A percentile compares a stretch with the other conserved stretches of the same genome.
Conservation (phyloP, 2,888 invertebrate genomes). For the Leptothorax acervorum region DNA sequence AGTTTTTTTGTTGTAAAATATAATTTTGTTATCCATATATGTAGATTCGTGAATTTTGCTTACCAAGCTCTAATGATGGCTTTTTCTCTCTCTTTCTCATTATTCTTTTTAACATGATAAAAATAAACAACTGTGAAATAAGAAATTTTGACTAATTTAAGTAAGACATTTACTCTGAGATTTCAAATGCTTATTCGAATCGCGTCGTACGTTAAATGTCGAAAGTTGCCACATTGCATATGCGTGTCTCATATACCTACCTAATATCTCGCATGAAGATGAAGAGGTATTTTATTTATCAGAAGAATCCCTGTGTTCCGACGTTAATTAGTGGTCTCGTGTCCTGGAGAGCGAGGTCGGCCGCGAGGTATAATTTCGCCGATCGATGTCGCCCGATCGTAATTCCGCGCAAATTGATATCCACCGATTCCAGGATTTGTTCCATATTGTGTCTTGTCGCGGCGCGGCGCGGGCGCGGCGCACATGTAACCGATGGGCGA, state of each 20-base stretch:
- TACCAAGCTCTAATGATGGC: not conserved
- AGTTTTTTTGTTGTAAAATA: not conserved
- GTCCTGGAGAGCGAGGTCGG: not conserved
- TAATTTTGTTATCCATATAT: not conserved
- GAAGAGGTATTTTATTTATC: constrained; percentile 13
- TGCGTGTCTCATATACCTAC: not conserved
- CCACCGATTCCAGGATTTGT: constrained; percentile 30
- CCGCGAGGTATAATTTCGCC: constrained; percentile 37
- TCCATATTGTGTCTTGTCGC: constrained; percentile 36
- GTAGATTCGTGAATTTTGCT: not conserved
- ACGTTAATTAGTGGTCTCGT: constrained; percentile 29
- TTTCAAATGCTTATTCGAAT: not conserved
- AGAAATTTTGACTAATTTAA: not conserved
- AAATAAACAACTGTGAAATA: not conserved
- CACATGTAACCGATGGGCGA: constrained; percentile 31
- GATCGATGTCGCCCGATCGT: constrained; percentile 14
- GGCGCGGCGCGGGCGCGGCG: not conserved
- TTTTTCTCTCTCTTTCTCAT: not conserved
- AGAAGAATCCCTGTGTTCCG: not conserved
- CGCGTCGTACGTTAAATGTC: constrained; percentile 6
- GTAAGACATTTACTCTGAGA: not conserved
- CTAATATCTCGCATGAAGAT: constrained; percentile 31
- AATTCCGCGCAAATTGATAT: constrained; percentile 48
- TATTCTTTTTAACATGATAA: not conserved
- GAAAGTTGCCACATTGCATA: constrained; percentile 3